Conservation (phyloP, 1,140 invertebrate genomes). For the Lysiphlebus fabarum region DNA sequence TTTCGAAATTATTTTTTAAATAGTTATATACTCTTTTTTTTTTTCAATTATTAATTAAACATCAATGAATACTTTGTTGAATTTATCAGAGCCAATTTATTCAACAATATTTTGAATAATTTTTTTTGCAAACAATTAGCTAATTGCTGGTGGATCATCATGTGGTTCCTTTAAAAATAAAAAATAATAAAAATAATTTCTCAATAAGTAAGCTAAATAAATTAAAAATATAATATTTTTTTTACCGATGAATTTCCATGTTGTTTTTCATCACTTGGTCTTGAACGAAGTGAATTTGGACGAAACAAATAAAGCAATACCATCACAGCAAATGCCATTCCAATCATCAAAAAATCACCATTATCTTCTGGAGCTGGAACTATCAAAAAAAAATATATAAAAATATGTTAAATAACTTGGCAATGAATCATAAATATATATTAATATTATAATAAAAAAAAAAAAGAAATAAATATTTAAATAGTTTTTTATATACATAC, state of each 20-base stretch:
- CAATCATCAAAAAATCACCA: slow-evolving; percentile 50
- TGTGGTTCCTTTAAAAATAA: slow-evolving; percentile 36
- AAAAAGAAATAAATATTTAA: slow-evolving; percentile 10
- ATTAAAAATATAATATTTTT: background rate
- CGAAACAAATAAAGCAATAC: slow-evolving; percentile 56
- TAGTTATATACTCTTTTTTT: no score
- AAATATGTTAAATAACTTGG: background rate
- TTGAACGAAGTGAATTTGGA: slow-evolving; percentile 52
- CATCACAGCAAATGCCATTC: slow-evolving; percentile 55
- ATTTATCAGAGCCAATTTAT: no score
- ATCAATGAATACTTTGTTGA: no score
- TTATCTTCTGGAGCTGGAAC: slow-evolving; percentile 50
- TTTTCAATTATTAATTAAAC: no score
- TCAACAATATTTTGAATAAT: no score
- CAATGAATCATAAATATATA: background rate
- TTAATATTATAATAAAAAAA: background rate
- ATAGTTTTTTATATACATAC: no score
- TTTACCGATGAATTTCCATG: slow-evolving; percentile 36
- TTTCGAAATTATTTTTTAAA: no score
- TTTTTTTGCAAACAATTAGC: background rate
- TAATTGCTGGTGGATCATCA: slow-evolving; percentile 33
- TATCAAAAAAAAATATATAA: slow-evolving; percentile 35
- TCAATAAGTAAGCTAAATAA: no score
- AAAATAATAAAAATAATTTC: background rate
- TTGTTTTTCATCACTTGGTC: slow-evolving; percentile 47